Conservation (phyloP, 92 coral and sea anemone genomes). For the Montipora capitata region DNA sequence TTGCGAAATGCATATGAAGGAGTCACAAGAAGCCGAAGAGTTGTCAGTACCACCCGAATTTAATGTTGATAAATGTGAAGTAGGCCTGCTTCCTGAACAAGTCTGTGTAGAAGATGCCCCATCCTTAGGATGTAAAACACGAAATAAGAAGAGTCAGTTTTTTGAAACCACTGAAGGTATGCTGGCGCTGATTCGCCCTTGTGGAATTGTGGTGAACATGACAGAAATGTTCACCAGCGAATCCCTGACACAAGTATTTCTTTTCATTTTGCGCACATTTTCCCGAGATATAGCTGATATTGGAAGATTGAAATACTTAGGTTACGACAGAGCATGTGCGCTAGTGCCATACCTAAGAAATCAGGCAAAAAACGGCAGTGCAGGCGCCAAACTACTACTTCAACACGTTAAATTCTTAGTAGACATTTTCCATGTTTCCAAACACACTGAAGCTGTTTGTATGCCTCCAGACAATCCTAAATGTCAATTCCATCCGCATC, state of each 20-base stretch:
- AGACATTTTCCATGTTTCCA: slow-evolving; percentile 83
- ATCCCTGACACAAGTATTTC: slow-evolving; percentile 74
- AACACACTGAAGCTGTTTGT: slow-evolving; percentile 77
- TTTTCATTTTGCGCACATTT: slow-evolving; percentile 71
- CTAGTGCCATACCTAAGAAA: slow-evolving; percentile 73
- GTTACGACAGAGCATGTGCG: slow-evolving; percentile 83
- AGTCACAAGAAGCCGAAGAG: not conserved
- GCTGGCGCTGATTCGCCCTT: slow-evolving; percentile 74
- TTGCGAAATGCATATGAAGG: slow-evolving; percentile 36
- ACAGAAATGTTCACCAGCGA: slow-evolving; percentile 86
- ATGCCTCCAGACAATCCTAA: slow-evolving; percentile 82
- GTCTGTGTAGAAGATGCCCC: no score
- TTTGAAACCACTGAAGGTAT: slow-evolving; percentile 82
- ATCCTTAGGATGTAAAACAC: no score
- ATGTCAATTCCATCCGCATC: slow-evolving; percentile 63
- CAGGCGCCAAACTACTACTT: slow-evolving; percentile 68
- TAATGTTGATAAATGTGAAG: not conserved
- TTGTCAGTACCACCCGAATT: slow-evolving; percentile 51
- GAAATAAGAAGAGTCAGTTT: not conserved
- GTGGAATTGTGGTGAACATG: slow-evolving; percentile 80
- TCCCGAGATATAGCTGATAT: slow-evolving; percentile 43
- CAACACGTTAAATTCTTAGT: slow-evolving; percentile 75
- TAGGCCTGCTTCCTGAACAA: no score
- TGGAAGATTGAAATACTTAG: slow-evolving; percentile 60
- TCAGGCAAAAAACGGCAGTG: slow-evolving; percentile 75